phyloP scores from a whole-genome alignment of 2,797 vertebrate species.

The Micrastur ruficollis region DNA sequence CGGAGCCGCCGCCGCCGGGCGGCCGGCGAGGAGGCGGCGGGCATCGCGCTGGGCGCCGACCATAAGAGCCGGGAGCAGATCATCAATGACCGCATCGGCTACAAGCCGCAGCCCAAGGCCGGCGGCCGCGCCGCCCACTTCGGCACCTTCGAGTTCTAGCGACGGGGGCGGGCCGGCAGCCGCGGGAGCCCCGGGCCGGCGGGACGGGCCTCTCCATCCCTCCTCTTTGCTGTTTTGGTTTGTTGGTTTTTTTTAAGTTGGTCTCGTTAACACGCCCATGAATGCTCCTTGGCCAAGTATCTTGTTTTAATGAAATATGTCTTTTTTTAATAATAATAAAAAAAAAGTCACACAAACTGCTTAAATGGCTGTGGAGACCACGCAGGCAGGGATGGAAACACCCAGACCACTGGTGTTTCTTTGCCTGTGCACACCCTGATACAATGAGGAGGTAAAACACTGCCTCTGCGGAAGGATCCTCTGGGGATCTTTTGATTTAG shows the following conservation, averaged over 20 bases:
- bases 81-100: conserved; percentile 93
- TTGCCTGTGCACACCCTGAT: rapidly evolving
- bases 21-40: conserved; percentile 72
- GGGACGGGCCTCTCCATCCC: neutral
- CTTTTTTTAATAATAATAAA: neutral
- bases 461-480: rapidly evolving
- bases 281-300: neutral
- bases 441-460: neutral
- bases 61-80: conserved; percentile 86
- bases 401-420: rapidly evolving
- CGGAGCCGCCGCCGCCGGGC: neutral
- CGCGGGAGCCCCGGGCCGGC: neutral
- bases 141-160: conserved; percentile 90
- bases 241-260: neutral
- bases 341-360: neutral
- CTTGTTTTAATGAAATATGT: conserved; percentile 68
- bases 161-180: neutral
- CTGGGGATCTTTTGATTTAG: no score
- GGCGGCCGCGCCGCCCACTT: conserved; percentile 87
- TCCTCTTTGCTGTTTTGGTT: no score
- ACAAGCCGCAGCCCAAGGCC: conserved; percentile 92
- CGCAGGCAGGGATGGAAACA: neutral
- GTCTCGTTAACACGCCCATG: neutral
- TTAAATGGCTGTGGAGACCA: neutral
- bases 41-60: conserved; percentile 74